phyloP scores from a whole-genome alignment of 2,888 invertebrate species.

The Amaurobius ferox region DNA sequence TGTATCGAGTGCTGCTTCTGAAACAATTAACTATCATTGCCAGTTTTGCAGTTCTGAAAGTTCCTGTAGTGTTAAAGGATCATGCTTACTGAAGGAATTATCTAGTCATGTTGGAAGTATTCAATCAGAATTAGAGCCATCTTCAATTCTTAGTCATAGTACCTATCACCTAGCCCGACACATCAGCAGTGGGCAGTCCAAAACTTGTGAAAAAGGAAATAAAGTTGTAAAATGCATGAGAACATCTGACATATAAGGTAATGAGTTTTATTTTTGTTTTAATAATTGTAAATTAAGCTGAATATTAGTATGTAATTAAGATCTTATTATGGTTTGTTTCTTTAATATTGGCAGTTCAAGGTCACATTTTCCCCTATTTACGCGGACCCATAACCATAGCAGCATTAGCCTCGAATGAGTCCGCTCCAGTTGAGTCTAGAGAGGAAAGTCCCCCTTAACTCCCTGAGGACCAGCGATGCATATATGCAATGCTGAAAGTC shows the following conservation, averaged over 20 bases:
- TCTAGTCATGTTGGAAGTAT: slow-evolving; percentile 39
- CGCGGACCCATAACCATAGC: too few relatives aligned
- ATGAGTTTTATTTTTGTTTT: not conserved
- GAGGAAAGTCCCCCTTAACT: too few relatives aligned
- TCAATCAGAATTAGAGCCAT: slow-evolving; percentile 11
- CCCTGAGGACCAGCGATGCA: too few relatives aligned
- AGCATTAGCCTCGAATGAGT: too few relatives aligned
- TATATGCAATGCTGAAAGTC: too few relatives aligned
- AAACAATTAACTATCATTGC: slow-evolving; percentile 8
- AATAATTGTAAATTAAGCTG: too few relatives aligned
- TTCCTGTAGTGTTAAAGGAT: slow-evolving; percentile 7
- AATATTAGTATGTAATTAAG: too few relatives aligned
- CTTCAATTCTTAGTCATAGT: not conserved
- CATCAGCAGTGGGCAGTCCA: slow-evolving; percentile 13
- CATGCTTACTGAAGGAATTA: slow-evolving; percentile 13
- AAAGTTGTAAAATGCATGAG: slow-evolving; percentile 60
- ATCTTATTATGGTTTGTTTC: too few relatives aligned
- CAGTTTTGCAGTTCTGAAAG: slow-evolving; percentile 15
- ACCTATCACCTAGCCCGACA: slow-evolving; percentile 11
- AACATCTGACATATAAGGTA: slow-evolving; percentile 58
- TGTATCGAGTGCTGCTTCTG: not conserved
- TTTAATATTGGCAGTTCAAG: too few relatives aligned
- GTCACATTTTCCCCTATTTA: too few relatives aligned
- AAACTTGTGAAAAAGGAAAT: slow-evolving; percentile 57
- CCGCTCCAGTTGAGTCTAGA: too few relatives aligned